These are phyloP conservation scores for Drosophila varians DNA, from an alignment of 1,140 invertebrate genomes.

Conservation along the genomic window DNA sequence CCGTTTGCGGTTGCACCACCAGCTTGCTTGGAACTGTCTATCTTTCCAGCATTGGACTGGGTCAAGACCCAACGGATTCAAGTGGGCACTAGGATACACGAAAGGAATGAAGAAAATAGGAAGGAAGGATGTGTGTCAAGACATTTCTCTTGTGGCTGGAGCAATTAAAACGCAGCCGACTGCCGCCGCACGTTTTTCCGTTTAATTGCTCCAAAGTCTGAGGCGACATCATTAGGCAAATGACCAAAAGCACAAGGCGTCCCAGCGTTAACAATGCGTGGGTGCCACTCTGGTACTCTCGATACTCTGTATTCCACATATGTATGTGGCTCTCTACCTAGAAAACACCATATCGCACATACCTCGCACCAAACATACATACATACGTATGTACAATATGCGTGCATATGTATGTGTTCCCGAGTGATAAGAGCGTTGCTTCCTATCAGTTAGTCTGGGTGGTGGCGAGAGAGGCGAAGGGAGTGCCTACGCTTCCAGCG, in stretches of 20 bases:
- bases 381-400: no score
- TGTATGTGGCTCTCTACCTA: no score
- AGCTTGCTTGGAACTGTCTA: constrained; percentile 6
- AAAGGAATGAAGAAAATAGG: constrained; percentile 28
- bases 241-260: constrained; percentile 38
- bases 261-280: constrained; percentile 7
- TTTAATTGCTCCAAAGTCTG: constrained; percentile 63
- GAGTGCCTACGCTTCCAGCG: constrained; percentile 42
- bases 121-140: constrained; percentile 51
- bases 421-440: constrained; percentile 37
- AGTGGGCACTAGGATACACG: constrained; percentile 14
- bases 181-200: constrained; percentile 53
- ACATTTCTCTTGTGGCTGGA: constrained; percentile 51
- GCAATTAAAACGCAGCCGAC: constrained; percentile 65
- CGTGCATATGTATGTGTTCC: background rate
- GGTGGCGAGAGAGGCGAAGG: background rate
- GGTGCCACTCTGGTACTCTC: background rate
- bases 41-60: constrained; percentile 53
- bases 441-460: background rate
- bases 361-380: no score
- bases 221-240: constrained; percentile 68
- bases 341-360: no score
- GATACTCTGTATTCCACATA: background rate
- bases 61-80: constrained; percentile 50
- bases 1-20: constrained; percentile 49